A percentile compares a stretch with the other conserved stretches of the same genome.
These are phyloP conservation scores for Sylvilagus bachmani DNA, from an alignment of 2,113 vertebrate genomes.

Conservation along the genomic window DNA sequence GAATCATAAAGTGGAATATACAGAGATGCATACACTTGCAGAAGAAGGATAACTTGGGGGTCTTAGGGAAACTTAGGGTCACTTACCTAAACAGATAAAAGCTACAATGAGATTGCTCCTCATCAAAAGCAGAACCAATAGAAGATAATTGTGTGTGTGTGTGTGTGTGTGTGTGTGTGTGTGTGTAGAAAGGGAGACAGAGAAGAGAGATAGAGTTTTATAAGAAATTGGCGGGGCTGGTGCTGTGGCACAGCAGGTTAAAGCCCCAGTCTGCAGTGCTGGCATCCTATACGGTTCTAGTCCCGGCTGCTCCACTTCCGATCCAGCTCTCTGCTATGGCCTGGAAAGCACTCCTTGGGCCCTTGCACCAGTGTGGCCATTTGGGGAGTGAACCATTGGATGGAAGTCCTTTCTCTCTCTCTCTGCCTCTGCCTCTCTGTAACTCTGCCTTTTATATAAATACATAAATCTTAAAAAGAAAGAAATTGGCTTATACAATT, in stretches of 20 bases:
- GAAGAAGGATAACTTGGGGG: background rate
- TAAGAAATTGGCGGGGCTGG: background rate
- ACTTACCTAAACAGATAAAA: background rate
- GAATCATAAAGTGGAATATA: constrained; percentile 20
- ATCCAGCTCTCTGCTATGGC: too few relatives aligned
- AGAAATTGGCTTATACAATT: background rate
- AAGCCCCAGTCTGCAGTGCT: too few relatives aligned
- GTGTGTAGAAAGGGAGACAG: background rate
- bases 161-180: background rate
- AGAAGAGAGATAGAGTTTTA: background rate
- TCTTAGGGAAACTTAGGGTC: background rate
- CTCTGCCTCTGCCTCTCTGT: too few relatives aligned
- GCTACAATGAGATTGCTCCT: background rate
- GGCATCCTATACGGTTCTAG: too few relatives aligned
- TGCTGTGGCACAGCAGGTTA: too few relatives aligned
- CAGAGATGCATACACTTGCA: background rate
- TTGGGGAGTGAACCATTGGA: too few relatives aligned
- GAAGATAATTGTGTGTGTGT: background rate
- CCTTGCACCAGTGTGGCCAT: too few relatives aligned
- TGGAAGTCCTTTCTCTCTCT: too few relatives aligned
- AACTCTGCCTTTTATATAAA: too few relatives aligned
- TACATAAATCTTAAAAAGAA: background rate
- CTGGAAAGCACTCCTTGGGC: too few relatives aligned
- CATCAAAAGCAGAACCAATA: background rate
- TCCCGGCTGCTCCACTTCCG: too few relatives aligned